Evolutionary conservation across 23 tunicate species (phyloP).

Genomic region (Ascidia mentula): DNA sequence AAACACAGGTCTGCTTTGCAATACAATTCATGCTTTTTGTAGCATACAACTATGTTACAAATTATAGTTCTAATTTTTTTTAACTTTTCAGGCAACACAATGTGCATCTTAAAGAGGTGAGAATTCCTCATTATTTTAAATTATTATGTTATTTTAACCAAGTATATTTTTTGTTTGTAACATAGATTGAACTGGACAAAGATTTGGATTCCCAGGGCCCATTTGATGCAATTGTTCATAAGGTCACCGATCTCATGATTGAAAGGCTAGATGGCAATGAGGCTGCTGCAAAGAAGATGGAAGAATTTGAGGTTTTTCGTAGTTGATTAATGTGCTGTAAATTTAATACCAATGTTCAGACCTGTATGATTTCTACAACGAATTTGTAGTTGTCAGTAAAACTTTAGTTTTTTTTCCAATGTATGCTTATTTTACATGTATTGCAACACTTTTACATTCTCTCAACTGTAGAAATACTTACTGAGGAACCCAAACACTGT

Average conservation of each 20-base stretch:
- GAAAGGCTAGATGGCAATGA: constrained; percentile 74
- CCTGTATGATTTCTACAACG: too few species aligned
- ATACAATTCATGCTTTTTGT: neutral
- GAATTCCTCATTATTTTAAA: neutral
- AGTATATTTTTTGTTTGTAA: neutral
- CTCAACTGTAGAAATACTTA: constrained; percentile 65
- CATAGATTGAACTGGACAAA: constrained; percentile 55
- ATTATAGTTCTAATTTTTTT: neutral
- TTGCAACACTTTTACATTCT: too few species aligned
- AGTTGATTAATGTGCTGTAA: too few species aligned
- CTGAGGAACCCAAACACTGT: constrained; percentile 44
- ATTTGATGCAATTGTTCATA: constrained; percentile 87
- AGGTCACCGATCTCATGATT: constrained; percentile 83
- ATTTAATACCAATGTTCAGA: too few species aligned
- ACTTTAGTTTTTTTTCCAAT: too few species aligned
- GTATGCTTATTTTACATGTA: too few species aligned
- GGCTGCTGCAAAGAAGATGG: constrained; percentile 52
- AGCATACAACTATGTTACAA: neutral
- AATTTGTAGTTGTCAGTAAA: too few species aligned
- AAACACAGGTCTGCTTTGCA: neutral
- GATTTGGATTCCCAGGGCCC: constrained; percentile 70
- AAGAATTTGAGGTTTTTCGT: constrained; percentile 53
- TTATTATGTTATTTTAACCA: neutral
- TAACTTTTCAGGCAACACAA: constrained; percentile 40
- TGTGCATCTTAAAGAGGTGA: constrained; percentile 45